These are phyloP conservation scores for Camponotus floridanus DNA, from an alignment of 1,140 invertebrate genomes.

Conservation along the genomic window DNA sequence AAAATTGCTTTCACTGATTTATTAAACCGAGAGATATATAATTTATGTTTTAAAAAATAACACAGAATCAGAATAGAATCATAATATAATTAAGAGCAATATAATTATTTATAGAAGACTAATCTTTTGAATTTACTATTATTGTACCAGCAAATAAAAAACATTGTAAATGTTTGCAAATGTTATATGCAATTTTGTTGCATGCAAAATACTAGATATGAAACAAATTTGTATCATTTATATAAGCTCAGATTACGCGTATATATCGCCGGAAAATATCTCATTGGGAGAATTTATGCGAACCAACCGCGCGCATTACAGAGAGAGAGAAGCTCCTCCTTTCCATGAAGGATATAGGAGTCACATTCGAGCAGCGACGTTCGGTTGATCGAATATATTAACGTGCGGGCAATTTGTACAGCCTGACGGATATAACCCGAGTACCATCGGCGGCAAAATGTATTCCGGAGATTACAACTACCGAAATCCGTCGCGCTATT, in stretches of 20 bases:
- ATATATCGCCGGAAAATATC: conserved; percentile 54
- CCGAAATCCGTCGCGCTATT: conserved; percentile 60
- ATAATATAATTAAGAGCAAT: no score
- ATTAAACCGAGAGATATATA: neutral
- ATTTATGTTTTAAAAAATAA: conserved; percentile 14
- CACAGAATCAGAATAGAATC: neutral
- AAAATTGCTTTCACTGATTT: neutral
- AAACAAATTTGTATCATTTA: conserved; percentile 39
- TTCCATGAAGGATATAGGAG: conserved; percentile 47
- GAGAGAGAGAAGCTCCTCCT: conserved; percentile 32
- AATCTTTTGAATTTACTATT: no score
- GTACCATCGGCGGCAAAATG: conserved; percentile 56
- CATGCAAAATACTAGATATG: neutral
- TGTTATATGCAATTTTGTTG: neutral
- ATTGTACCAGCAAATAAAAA: neutral
- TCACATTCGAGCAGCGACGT: conserved; percentile 61
- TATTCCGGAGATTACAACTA: conserved; percentile 54
- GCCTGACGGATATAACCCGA: conserved; percentile 59
- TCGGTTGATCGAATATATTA: conserved; percentile 65
- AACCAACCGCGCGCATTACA: conserved; percentile 48
- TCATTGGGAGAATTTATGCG: conserved; percentile 58
- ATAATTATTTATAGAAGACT: no score
- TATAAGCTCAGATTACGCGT: conserved; percentile 40
- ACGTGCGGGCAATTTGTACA: conserved; percentile 63
- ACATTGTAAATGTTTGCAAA: no score